These are phyloP conservation scores for Arvicola amphibius DNA, from an alignment of 2,797 vertebrate genomes.

Conservation along the genomic window DNA sequence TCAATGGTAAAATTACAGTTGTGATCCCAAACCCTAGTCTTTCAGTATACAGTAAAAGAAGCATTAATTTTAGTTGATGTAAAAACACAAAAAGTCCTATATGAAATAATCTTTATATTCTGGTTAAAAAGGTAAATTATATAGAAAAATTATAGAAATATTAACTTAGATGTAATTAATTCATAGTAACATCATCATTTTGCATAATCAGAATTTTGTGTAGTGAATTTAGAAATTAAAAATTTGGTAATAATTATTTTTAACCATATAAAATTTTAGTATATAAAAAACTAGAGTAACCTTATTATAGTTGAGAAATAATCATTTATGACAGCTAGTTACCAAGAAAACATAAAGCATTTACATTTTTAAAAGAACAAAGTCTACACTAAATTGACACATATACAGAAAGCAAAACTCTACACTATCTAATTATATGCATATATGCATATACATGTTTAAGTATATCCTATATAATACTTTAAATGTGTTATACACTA, in stretches of 20 bases:
- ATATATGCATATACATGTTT: not conserved
- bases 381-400: slow-evolving; percentile 48
- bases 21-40: not conserved
- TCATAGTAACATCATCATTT: not conserved
- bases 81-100: not conserved
- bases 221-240: slow-evolving; percentile 45
- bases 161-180: slow-evolving; percentile 53
- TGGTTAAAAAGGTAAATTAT: not conserved
- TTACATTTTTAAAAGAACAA: slow-evolving; percentile 44
- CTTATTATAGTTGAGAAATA: slow-evolving; percentile 9
- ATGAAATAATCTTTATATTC: slow-evolving; percentile 39
- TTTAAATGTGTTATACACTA: not conserved
- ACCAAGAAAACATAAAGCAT: slow-evolving; percentile 31
- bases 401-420: slow-evolving; percentile 15
- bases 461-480: not conserved
- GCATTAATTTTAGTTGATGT: slow-evolving; percentile 45
- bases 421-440: slow-evolving; percentile 5
- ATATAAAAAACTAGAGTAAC: slow-evolving; percentile 45
- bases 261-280: not conserved
- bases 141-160: not conserved
- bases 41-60: slow-evolving; percentile 33
- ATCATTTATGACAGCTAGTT: slow-evolving; percentile 3
- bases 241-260: slow-evolving; percentile 58
- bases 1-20: slow-evolving; percentile 31
- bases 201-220: not conserved